Conservation (phyloP, 2,888 invertebrate species). For the Eupithecia tripunctaria region DNA sequence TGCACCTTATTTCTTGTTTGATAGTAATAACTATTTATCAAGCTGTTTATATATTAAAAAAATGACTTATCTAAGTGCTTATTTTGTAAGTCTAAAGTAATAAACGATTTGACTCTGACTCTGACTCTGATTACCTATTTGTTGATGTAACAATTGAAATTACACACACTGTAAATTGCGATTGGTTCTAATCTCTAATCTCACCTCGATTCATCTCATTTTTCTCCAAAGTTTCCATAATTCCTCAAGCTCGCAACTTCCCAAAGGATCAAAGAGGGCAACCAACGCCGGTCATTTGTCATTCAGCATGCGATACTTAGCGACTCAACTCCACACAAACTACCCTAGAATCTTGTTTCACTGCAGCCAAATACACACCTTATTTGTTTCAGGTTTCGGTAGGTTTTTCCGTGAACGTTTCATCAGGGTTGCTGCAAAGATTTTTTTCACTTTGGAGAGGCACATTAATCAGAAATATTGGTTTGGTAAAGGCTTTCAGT, state of each 20-base stretch:
- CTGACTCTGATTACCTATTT: too few species aligned
- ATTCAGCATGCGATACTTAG: slow-evolving; percentile 74
- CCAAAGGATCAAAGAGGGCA: slow-evolving; percentile 62
- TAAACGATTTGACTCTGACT: too few species aligned
- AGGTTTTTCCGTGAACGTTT: slow-evolving; percentile 7
- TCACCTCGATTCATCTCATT: slow-evolving; percentile 27
- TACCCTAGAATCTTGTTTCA: slow-evolving; percentile 42
- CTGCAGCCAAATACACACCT: slow-evolving; percentile 32
- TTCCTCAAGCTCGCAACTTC: slow-evolving; percentile 29
- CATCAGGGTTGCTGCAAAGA: slow-evolving; percentile 33
- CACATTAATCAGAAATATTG: slow-evolving; percentile 48
- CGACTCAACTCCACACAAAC: slow-evolving; percentile 57
- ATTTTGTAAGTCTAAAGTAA: too few species aligned
- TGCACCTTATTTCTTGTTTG: too few species aligned
- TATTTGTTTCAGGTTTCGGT: slow-evolving; percentile 19
- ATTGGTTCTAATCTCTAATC: not conserved
- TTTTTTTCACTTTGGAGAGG: slow-evolving; percentile 37
- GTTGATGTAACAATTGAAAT: too few species aligned
- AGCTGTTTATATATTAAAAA: too few species aligned
- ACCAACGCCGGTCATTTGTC: slow-evolving; percentile 66
- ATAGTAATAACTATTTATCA: too few species aligned
- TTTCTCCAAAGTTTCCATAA: slow-evolving; percentile 38
- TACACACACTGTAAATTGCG: too few species aligned
- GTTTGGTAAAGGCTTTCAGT: slow-evolving; percentile 42
- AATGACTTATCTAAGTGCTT: too few species aligned